These are phyloP conservation scores for Dallia pectoralis DNA, from an alignment of 2,797 vertebrate species.

Conservation along the genomic window DNA sequence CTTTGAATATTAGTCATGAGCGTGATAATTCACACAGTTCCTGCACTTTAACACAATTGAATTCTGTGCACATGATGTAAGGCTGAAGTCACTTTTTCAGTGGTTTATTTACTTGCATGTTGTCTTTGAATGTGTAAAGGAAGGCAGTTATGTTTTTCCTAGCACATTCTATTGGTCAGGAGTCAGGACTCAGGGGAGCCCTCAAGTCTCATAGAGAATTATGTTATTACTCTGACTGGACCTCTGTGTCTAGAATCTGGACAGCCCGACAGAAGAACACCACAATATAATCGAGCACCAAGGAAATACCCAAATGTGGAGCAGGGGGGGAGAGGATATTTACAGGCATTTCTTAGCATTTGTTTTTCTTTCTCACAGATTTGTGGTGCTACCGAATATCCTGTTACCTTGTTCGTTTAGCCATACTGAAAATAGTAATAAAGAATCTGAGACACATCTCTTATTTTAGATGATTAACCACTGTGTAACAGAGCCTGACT, in stretches of 20 bases:
- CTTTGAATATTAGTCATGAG: not conserved
- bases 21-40: not conserved
- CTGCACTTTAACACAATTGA: not conserved
- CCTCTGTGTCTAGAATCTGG: slow-evolving; percentile 32
- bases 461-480: slow-evolving; percentile 15
- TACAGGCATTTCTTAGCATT: not conserved
- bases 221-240: slow-evolving; percentile 36
- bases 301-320: not conserved
- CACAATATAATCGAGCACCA: slow-evolving; percentile 52
- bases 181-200: too few species aligned
- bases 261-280: slow-evolving; percentile 33
- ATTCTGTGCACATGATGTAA: not conserved
- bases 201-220: slow-evolving; percentile 11
- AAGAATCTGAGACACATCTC: not conserved
- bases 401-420: not conserved
- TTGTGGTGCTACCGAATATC: not conserved
- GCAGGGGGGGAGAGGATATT: slow-evolving; percentile 1
- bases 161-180: slow-evolving; percentile 15
- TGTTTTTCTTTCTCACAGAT: not conserved
- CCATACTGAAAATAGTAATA: not conserved
- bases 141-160: slow-evolving; percentile 12
- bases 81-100: not conserved
- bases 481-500: slow-evolving; percentile 21
- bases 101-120: not conserved
- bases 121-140: not conserved